Conservation (phyloP, 2,113 vertebrate species). For the Xerus inauris region DNA sequence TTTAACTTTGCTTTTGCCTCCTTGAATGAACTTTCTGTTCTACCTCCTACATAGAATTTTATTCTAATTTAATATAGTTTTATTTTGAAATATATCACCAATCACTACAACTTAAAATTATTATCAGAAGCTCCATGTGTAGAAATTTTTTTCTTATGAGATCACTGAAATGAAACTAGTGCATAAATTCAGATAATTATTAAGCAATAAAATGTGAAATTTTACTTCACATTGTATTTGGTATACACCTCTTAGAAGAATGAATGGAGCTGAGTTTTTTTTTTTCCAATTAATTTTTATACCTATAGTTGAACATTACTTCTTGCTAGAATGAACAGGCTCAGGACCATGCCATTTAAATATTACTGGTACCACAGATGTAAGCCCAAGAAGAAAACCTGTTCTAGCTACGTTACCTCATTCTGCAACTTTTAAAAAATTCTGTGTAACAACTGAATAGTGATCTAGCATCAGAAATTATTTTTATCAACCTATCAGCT, state of each 20-base stretch:
- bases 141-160: neutral
- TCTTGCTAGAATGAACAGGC: neutral
- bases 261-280: neutral
- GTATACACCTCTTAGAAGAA: neutral
- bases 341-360: neutral
- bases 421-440: neutral
- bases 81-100: neutral
- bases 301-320: neutral
- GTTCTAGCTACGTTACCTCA: neutral
- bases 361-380: rapidly evolving
- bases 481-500: neutral
- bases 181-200: neutral
- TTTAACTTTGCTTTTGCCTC: neutral
- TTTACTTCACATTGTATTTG: neutral
- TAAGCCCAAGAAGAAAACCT: neutral
- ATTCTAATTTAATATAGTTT: neutral
- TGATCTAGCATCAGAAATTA: neutral
- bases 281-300: neutral
- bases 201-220: neutral
- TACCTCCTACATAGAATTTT: neutral
- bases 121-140: neutral
- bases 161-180: neutral
- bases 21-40: neutral
- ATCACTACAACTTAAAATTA: neutral
- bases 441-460: neutral